These are phyloP conservation scores for Lutjanus erythropterus DNA, from an alignment of 2,113 vertebrate species.

Conservation along the genomic window DNA sequence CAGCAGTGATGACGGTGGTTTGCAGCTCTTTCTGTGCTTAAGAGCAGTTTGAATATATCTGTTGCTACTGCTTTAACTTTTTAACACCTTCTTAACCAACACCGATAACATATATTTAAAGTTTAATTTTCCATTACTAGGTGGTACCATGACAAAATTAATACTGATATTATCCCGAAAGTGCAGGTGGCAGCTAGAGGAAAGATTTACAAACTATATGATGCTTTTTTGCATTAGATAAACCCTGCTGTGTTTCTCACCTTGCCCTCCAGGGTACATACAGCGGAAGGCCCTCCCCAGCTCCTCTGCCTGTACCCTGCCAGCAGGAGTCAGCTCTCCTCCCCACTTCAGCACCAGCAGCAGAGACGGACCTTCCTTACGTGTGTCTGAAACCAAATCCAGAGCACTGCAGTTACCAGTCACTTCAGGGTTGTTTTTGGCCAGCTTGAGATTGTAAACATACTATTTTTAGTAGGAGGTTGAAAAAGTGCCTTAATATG, in stretches of 20 bases:
- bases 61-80: background rate
- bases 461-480: background rate
- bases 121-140: background rate
- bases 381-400: slow-evolving; percentile 81
- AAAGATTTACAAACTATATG: background rate
- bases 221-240: background rate
- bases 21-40: background rate
- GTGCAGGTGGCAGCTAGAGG: background rate
- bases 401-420: background rate
- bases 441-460: background rate
- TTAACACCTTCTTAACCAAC: background rate
- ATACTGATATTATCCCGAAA: background rate
- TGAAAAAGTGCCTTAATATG: background rate
- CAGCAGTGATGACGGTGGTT: background rate
- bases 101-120: background rate
- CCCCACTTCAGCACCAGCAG: slow-evolving; percentile 98
- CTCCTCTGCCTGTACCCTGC: slow-evolving; percentile 96
- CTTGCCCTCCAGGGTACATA: slow-evolving; percentile 99
- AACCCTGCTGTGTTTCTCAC: slow-evolving; percentile 78
- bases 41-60: background rate
- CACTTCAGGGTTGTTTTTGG: background rate
- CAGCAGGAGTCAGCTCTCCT: slow-evolving; percentile 95
- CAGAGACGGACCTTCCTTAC: slow-evolving; percentile 89
- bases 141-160: background rate
- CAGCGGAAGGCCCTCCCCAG: slow-evolving; percentile 97